Conservation (phyloP, 1,140 invertebrate genomes). For the Myzus persicae region DNA sequence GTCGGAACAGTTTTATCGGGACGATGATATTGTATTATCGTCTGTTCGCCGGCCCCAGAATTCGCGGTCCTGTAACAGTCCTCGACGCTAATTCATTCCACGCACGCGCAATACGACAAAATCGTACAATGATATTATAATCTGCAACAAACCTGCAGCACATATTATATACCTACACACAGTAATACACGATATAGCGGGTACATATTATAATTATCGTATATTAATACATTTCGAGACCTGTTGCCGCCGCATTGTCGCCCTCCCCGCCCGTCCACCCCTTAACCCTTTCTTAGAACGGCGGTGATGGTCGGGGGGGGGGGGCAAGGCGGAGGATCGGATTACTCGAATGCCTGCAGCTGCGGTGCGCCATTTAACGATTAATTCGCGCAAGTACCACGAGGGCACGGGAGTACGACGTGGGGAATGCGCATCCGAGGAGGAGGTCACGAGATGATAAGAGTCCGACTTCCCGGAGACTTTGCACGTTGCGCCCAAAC, state of each 20-base stretch:
- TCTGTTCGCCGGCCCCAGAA: no score
- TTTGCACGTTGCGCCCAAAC: not conserved
- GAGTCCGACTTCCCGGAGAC: not conserved
- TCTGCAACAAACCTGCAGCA: no score
- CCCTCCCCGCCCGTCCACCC: no score
- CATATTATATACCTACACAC: not conserved
- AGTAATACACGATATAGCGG: not conserved
- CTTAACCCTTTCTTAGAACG: not conserved
- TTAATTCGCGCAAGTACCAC: not conserved
- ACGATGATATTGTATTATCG: not conserved
- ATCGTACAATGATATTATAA: not conserved
- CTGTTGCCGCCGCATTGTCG: not conserved
- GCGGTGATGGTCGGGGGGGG: no score
- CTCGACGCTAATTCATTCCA: not conserved
- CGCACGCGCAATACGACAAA: not conserved
- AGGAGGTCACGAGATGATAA: not conserved
- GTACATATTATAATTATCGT: no score
- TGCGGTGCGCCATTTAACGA: not conserved
- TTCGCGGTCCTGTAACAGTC: not conserved
- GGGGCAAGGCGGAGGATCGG: not conserved
- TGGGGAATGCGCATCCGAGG: not conserved
- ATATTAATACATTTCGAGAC: not conserved
- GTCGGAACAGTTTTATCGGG: not conserved
- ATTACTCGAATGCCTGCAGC: not conserved
- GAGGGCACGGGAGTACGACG: not conserved